Conservation (phyloP, 1,140 invertebrate genomes). For the Chrysomallon squamiferum region DNA sequence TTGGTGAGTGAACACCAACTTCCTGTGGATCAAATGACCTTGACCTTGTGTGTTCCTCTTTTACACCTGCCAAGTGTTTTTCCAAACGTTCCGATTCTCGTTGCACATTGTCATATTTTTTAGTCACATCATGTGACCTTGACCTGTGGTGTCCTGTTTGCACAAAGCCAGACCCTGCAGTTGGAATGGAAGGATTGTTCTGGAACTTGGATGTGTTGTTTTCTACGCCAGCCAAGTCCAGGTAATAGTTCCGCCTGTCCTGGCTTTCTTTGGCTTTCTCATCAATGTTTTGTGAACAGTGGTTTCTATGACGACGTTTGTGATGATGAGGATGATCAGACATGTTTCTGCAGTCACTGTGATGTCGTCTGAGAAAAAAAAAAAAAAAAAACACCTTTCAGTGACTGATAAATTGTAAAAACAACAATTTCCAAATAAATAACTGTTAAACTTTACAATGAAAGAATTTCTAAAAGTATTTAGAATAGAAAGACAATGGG, state of each 20-base stretch:
- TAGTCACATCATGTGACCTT: conserved; percentile 43
- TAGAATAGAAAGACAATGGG: no score
- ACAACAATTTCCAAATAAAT: conserved; percentile 50
- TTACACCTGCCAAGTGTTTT: not conserved
- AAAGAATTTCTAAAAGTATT: no score
- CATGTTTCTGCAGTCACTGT: conserved; percentile 45
- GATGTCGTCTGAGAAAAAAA: conserved; percentile 48
- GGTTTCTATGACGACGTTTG: conserved; percentile 38
- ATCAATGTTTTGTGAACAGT: conserved; percentile 17
- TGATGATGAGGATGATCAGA: conserved; percentile 36
- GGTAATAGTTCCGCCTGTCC: conserved; percentile 63
- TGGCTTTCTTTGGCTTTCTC: conserved; percentile 52
- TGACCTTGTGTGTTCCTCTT: conserved; percentile 42
- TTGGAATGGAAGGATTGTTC: conserved; percentile 25
- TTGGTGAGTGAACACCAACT: conserved; percentile 9
- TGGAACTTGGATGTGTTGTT: conserved; percentile 52
- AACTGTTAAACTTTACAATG: no score
- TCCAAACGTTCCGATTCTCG: conserved; percentile 29
- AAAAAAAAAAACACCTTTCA: conserved; percentile 6
- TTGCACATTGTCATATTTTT: conserved; percentile 41
- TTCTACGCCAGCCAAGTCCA: conserved; percentile 64
- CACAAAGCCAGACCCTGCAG: conserved; percentile 19
- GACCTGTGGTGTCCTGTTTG: conserved; percentile 37
- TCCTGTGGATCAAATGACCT: conserved; percentile 55
- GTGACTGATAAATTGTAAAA: no score